Evolutionary conservation across 1,140 invertebrate species (phyloP), one percentile per base, ranked within the genome.

Genomic region (Drosophila punjabiensis): DNA sequence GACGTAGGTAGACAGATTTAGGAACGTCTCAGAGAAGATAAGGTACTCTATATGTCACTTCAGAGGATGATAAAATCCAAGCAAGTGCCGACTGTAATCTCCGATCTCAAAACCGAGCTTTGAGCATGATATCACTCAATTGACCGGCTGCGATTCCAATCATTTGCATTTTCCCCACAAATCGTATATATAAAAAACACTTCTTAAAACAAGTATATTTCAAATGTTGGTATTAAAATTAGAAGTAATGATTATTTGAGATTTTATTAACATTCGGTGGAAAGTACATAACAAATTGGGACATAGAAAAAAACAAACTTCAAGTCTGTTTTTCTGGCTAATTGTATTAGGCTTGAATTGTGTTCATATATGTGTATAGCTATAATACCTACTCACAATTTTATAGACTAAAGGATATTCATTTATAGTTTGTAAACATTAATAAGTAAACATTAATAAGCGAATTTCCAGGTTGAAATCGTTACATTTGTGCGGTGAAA

Each of bases 21-120:
- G 43, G 56, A 74, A 24, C 48, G 55, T 14, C 39, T 60, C 10
- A 37, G 41, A 45, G 30, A 24, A n/a, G 33, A 28, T 33, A n/a
- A 20, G 45, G 37, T 20, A 58, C 35, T 30, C 68, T 70, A 47
- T 64, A 71, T 69, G 68, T 69, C 68, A 71, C 50, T 69, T 69
- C 39, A 9, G 50, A 48, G 50, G 50, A 75, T 74, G 70, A 53
- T 74, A 35, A 37, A 14, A 60, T 62, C 41, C 30, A 30, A 43
- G 8, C 33, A 18, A 14, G n/a, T n/a, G 30, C 37, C 37, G 70
- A 33, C 37, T 8, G 2, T 33, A 68, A 52, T 53, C 47, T 33
- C 5, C 18, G 13, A 41, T 53, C 30, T 13, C 5, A 24, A 18
- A 48, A 16, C 32, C 13, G 43, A 1, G 14, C 18, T 47, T 32